phyloP scores from a whole-genome alignment of 1,140 invertebrate genomes.

The Carcinoscorpius rotundicauda region DNA sequence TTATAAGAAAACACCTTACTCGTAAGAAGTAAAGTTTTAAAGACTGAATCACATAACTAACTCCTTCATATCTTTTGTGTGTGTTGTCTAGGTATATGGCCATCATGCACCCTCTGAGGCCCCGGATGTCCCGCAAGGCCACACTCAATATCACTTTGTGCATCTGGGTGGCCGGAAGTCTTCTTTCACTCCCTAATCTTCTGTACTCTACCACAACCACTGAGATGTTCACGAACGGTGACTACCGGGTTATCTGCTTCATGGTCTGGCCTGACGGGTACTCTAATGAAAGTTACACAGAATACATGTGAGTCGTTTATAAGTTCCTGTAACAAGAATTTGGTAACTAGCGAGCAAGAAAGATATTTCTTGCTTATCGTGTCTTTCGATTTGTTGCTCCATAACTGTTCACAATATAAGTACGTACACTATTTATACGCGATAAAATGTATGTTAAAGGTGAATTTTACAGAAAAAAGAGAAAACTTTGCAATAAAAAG shows the following conservation, averaged over 20 bases:
- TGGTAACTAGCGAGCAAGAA: too few species aligned
- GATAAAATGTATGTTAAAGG: too few species aligned
- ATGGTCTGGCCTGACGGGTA: conserved; percentile 54
- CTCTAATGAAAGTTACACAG: conserved; percentile 51
- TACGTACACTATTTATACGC: too few species aligned
- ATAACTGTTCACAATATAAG: too few species aligned
- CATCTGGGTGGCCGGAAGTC: conserved; percentile 56
- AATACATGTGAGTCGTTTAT: conserved; percentile 58
- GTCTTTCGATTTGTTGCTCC: too few species aligned
- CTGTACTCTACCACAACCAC: conserved; percentile 61
- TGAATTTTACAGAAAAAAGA: too few species aligned
- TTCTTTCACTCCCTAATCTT: conserved; percentile 68
- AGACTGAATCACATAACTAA: background rate
- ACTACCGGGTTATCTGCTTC: conserved; percentile 49
- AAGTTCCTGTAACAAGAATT: too few species aligned
- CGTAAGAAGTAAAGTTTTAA: too few species aligned
- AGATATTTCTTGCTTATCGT: too few species aligned
- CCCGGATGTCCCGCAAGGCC: conserved; percentile 56
- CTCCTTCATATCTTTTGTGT: background rate
- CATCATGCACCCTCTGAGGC: conserved; percentile 73
- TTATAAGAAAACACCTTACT: too few species aligned
- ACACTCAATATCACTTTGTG: conserved; percentile 64
- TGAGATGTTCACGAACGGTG: conserved; percentile 43
- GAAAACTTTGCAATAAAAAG: too few species aligned
- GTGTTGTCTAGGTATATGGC: conserved; percentile 51